Evolutionary conservation across 2,888 invertebrate genomes (phyloP), one percentile per base, ranked within the genome.

Genomic region (Torymus texanus): DNA sequence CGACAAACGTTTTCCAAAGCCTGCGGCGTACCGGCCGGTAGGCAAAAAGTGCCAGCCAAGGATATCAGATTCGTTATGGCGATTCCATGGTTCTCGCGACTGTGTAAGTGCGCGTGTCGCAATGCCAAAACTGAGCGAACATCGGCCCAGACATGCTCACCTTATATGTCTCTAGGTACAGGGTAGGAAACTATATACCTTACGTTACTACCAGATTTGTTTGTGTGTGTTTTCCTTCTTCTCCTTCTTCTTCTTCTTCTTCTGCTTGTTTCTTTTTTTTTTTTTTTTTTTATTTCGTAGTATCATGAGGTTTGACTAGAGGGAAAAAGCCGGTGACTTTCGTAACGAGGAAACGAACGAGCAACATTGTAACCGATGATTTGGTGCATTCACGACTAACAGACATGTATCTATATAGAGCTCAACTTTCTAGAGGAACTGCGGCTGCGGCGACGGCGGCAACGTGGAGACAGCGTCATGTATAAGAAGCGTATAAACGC

Each of bases 271-370:
- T 21, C 2, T 29, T 0, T 29, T 62, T 29, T 29, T 29, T 29
- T 62, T 4, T 62, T 56, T 14, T 62, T 29, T 62, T 62, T 21
- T 29, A 3, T 29, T 12, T 62, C 62, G 12, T 2, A n/a, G 21
- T 59, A 5, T 10, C 59, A 16, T 8, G 16, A 18, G 59, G 59
- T 59, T 59, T 59, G 11, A 2, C 8, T 18, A 16, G 59, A 59
- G 59, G 18, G 16, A 74, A 75, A 77, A 62, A 63, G 53, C 21
- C 2, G 12, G 4, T n/a, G 41, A 5, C 67, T 78, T 78, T 74
- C 78, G 68, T 18, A 78, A 78, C 58, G 29, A 70, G 62, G 72
- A 78, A 78, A 73, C 41, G 18, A 61, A 53, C 55, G 55, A 16
- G 16, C 51, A 13, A 2, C 5, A 8, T 11, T 8, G 58, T 18